These are phyloP conservation scores for Turdus rufiventris DNA, from an alignment of 2,113 vertebrate genomes.

Conservation along the genomic window DNA sequence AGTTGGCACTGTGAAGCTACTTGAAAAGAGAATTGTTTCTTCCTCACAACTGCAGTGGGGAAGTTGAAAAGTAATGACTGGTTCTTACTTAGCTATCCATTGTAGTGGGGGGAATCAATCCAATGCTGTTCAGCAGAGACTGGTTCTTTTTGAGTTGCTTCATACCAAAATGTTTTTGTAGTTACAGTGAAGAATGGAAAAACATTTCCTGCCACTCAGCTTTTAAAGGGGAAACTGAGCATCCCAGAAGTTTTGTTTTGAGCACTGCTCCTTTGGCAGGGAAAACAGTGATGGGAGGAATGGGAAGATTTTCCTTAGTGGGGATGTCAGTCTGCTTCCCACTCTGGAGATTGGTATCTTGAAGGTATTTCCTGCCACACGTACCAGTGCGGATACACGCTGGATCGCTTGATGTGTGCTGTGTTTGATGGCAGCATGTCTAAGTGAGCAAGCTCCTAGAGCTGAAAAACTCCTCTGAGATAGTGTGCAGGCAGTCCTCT, in stretches of 20 bases:
- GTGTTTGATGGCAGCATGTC: background rate
- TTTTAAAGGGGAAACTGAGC: background rate
- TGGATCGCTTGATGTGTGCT: background rate
- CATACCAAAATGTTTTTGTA: background rate
- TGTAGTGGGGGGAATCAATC: background rate
- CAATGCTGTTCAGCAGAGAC: background rate
- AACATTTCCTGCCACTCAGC: background rate
- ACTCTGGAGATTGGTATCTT: background rate
- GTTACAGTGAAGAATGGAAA: background rate
- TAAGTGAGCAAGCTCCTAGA: background rate
- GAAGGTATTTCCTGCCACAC: background rate
- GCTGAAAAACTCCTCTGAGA: background rate
- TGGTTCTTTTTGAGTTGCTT: background rate
- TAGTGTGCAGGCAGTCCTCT: background rate
- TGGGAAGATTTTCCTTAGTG: background rate
- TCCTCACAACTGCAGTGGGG: background rate
- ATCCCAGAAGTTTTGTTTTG: background rate
- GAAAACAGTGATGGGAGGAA: background rate
- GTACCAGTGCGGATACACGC: rapidly evolving
- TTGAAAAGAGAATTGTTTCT: background rate
- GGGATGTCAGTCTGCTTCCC: background rate
- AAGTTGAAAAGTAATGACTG: background rate
- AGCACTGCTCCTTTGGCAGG: background rate
- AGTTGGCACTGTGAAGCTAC: background rate
- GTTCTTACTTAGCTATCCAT: background rate